A percentile compares a stretch with the other conserved stretches of the same genome.
phyloP scores from a whole-genome alignment of 2,113 vertebrate genomes.

The Tylochromis polylepis region DNA sequence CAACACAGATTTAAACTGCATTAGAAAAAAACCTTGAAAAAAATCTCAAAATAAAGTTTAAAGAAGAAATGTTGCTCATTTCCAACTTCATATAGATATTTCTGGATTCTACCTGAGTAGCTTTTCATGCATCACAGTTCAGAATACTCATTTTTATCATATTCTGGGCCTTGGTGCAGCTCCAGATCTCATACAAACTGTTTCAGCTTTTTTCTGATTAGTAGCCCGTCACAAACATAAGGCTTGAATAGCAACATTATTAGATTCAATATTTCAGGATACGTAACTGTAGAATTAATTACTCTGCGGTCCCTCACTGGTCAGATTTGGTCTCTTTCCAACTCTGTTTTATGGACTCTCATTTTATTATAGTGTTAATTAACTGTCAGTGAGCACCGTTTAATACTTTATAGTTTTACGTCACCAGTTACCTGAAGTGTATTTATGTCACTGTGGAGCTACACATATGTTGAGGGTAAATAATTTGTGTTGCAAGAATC shows the following conservation, averaged over 20 bases:
- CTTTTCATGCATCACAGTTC: background rate
- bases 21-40: background rate
- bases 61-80: background rate
- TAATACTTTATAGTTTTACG: background rate
- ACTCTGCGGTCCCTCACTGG: background rate
- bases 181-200: too few species aligned
- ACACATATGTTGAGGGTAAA: background rate
- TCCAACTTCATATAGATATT: background rate
- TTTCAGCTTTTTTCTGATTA: too few species aligned
- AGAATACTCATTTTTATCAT: background rate
- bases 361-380: background rate
- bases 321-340: background rate
- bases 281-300: background rate
- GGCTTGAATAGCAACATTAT: background rate
- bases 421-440: background rate
- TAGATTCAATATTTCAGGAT: background rate
- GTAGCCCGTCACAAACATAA: too few species aligned
- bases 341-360: background rate
- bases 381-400: background rate
- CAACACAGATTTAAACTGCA: background rate
- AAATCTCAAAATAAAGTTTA: background rate
- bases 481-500: background rate
- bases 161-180: background rate
- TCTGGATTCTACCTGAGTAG: background rate
- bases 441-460: background rate